A percentile compares a stretch with the other conserved stretches of the same genome.
phyloP scores from a whole-genome alignment of 2,888 invertebrate species.

The Nomada goodeniana region DNA sequence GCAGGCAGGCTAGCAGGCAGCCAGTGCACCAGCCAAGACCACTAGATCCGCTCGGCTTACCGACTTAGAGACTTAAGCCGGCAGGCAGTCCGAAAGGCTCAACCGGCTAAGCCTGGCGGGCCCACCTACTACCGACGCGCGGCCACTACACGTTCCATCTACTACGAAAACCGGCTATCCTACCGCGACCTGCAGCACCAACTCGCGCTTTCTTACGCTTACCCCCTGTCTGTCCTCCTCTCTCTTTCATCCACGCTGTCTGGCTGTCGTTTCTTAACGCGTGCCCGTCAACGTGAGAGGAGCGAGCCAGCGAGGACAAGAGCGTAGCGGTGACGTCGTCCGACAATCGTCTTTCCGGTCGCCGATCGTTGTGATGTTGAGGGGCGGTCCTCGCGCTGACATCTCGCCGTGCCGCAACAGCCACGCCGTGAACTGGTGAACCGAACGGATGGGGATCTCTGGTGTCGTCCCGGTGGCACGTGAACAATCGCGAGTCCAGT shows the following conservation, averaged over 20 bases:
- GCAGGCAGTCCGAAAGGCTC: conserved; percentile 83
- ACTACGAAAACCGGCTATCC: conserved; percentile 71
- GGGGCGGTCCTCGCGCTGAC: conserved; percentile 31
- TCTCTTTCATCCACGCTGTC: conserved; percentile 35
- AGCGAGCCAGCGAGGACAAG: conserved; percentile 43
- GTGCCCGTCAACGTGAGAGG: conserved; percentile 55
- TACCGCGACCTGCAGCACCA: conserved; percentile 69
- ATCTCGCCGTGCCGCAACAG: neutral
- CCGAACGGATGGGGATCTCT: conserved; percentile 22
- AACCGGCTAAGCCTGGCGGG: conserved; percentile 81
- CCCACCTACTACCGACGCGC: conserved; percentile 75
- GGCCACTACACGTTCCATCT: conserved; percentile 73
- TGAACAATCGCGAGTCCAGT: conserved; percentile 35
- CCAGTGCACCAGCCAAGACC: conserved; percentile 82
- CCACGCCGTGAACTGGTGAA: conserved; percentile 13
- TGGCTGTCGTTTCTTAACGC: conserved; percentile 42
- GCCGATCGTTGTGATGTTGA: conserved; percentile 23
- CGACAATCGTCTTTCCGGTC: neutral
- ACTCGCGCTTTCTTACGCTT: conserved; percentile 66
- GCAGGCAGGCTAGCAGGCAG: conserved; percentile 83
- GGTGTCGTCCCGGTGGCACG: conserved; percentile 5
- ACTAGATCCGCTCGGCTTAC: conserved; percentile 83
- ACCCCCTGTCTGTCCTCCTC: conserved; percentile 34
- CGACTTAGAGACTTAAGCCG: conserved; percentile 84
- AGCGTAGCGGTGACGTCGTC: conserved; percentile 35